A percentile compares a stretch with the other conserved stretches of the same genome.
phyloP scores from a whole-genome alignment of 2,797 vertebrate species.

The Sebastes cheni region DNA sequence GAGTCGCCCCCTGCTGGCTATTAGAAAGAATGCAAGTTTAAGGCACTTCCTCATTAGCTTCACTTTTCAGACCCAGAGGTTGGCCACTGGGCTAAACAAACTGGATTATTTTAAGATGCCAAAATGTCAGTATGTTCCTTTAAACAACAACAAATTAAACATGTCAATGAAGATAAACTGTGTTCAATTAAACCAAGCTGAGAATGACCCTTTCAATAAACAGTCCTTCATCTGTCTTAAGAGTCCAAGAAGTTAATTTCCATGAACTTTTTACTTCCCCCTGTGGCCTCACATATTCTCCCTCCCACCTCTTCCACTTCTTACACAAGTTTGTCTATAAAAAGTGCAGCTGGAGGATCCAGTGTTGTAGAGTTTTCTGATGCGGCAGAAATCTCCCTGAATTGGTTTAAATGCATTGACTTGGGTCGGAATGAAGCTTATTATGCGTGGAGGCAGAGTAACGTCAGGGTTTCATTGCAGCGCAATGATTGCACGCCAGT shows the following conservation, averaged over 20 bases:
- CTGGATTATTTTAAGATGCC: background rate
- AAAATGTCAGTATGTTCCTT: background rate
- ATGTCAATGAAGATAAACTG: background rate
- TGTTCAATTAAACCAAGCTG: background rate
- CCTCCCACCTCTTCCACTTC: background rate
- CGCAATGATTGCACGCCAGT: conserved; percentile 16
- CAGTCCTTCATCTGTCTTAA: background rate
- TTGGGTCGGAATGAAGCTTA: conserved; percentile 42
- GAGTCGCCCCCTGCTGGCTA: too few species aligned
- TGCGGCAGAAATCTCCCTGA: background rate
- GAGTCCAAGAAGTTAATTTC: conserved; percentile 22
- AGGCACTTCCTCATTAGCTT: too few species aligned
- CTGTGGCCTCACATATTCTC: conserved; percentile 4
- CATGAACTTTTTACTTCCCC: conserved; percentile 30
- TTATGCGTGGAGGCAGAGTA: conserved; percentile 54
- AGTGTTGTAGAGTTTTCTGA: background rate
- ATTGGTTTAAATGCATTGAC: background rate
- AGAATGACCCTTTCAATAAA: conserved; percentile 1
- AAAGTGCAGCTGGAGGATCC: conserved; percentile 2
- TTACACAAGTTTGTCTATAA: conserved; percentile 6
- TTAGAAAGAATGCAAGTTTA: too few species aligned
- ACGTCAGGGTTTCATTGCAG: conserved; percentile 47
- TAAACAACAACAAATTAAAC: background rate
- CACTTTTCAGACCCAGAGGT: background rate
- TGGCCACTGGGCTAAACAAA: background rate